These are phyloP conservation scores for Megalopta genalis DNA, from an alignment of 1,140 invertebrate species.

Conservation along the genomic window DNA sequence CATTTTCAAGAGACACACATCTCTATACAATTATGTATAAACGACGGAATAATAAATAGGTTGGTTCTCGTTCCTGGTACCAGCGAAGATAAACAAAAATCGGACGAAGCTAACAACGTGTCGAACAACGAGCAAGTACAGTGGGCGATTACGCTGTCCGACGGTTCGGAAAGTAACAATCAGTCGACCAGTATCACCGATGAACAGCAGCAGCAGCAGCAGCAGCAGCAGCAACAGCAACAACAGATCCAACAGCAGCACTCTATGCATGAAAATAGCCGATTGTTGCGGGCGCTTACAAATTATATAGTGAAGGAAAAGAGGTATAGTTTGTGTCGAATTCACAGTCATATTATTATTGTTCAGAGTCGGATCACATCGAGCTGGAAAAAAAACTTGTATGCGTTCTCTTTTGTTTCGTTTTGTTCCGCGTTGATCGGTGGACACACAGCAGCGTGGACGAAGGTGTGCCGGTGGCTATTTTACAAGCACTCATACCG, in stretches of 20 bases:
- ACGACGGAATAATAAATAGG: slow-evolving; percentile 6
- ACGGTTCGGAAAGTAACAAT: slow-evolving; percentile 62
- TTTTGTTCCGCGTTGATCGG: too few relatives aligned
- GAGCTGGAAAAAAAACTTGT: too few relatives aligned
- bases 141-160: slow-evolving; percentile 66
- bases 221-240: slow-evolving; percentile 56
- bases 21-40: too few relatives aligned
- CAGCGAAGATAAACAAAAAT: slow-evolving; percentile 56
- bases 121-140: slow-evolving; percentile 68
- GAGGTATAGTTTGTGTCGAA: slow-evolving; percentile 71
- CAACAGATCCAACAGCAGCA: slow-evolving; percentile 74
- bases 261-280: slow-evolving; percentile 85
- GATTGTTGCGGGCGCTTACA: slow-evolving; percentile 86
- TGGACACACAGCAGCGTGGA: slow-evolving; percentile 78
- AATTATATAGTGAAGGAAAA: slow-evolving; percentile 88
- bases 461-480: slow-evolving; percentile 86
- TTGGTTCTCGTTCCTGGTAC: slow-evolving; percentile 45
- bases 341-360: background rate
- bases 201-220: slow-evolving; percentile 30
- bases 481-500: slow-evolving; percentile 88
- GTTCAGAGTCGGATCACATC: too few relatives aligned
- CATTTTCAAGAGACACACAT: too few relatives aligned
- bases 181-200: slow-evolving; percentile 70
- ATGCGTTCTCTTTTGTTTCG: too few relatives aligned
- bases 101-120: slow-evolving; percentile 61